Percentiles rank a stretch among this genome's conserved stretches.
Evolutionary conservation across 2,113 vertebrate species (phyloP).

Genomic region (Podocnemis expansa): DNA sequence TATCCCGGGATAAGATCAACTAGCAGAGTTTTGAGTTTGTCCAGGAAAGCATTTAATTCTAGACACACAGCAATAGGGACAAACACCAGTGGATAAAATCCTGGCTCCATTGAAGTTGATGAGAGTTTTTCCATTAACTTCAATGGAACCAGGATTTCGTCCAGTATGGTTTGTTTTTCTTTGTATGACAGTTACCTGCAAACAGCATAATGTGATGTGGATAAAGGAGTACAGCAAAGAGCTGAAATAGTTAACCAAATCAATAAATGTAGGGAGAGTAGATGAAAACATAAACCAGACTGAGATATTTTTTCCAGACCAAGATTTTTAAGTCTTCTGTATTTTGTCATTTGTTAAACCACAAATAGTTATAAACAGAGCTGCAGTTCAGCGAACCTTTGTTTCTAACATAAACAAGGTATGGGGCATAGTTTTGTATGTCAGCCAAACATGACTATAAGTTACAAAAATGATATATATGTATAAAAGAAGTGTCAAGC

Average conservation of each 20-base stretch:
- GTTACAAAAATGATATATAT: constrained; percentile 72
- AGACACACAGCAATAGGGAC: constrained; percentile 21
- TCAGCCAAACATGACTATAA: constrained; percentile 62
- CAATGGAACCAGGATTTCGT: constrained; percentile 26
- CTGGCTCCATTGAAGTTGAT: background rate
- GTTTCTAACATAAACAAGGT: constrained; percentile 79
- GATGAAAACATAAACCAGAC: constrained; percentile 78
- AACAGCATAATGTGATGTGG: constrained; percentile 22
- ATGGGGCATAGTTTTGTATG: constrained; percentile 65
- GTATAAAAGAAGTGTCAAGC: constrained; percentile 72
- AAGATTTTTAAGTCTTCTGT: constrained; percentile 79
- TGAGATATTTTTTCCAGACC: constrained; percentile 74
- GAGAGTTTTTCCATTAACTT: background rate
- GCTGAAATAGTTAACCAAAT: constrained; percentile 74
- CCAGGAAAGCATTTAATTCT: background rate
- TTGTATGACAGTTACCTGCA: constrained; percentile 58
- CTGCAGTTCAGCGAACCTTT: constrained; percentile 70
- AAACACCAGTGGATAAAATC: background rate
- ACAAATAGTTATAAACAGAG: constrained; percentile 74
- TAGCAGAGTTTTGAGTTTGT: background rate
- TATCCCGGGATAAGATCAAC: background rate
- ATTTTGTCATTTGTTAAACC: constrained; percentile 81
- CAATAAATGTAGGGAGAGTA: constrained; percentile 66
- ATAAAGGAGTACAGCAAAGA: constrained; percentile 41
- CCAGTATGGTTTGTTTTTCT: constrained; percentile 41